Evolutionary conservation across 2,113 vertebrate genomes (phyloP), one percentile per base, ranked within the genome.

Genomic region (Holacanthus passer): DNA sequence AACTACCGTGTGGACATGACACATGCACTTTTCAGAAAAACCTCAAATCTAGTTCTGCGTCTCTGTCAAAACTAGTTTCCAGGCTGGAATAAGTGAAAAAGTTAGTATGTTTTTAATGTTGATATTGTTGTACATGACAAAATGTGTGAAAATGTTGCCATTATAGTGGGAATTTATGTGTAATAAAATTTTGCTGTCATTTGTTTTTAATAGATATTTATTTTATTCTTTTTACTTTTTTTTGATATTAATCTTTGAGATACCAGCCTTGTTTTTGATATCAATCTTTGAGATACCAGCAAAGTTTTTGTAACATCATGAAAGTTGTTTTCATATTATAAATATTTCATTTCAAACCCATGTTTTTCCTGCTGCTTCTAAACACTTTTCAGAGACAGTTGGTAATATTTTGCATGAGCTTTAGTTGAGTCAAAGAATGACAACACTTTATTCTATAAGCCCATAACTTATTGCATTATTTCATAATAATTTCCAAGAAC

Each of bases 21-120:
- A 77, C 83, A 85, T 81, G 85, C 85, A 63, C 14, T 58, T 35
- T 73, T 59, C 45, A 73, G 16, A 53, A 11, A 27, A 64, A 29
- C 3, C 35, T 39, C 35, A 20, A 39, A 37, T n/a, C 1, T n/a
- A 52, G 29, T 10, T 22, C 24, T 56, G 50, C 35, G 55, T 32
- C 29, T 58, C 24, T 11, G 50, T 19, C 37, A 47, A 37, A 22
- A 60, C 22, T 11, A 14, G 22, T 50, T 22, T 41, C 14, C 10
- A 10, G 7, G 7, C 39, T 16, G 16, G 16, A 45, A 27, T 45
- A 35, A 58, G 32, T 31, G 11, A 1, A 4, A 14, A 39, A 6
- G 8, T 1, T 10, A 31, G 11, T 27, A 35, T 35, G 1, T 31
- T 29, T 45, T 13, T 17, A 16, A n/a, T 59, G 5, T 66, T 37